Percentiles rank a stretch among this genome's conserved stretches.
These are phyloP conservation scores for Prenolepis imparis DNA, from an alignment of 2,888 invertebrate species.

Conservation along the genomic window DNA sequence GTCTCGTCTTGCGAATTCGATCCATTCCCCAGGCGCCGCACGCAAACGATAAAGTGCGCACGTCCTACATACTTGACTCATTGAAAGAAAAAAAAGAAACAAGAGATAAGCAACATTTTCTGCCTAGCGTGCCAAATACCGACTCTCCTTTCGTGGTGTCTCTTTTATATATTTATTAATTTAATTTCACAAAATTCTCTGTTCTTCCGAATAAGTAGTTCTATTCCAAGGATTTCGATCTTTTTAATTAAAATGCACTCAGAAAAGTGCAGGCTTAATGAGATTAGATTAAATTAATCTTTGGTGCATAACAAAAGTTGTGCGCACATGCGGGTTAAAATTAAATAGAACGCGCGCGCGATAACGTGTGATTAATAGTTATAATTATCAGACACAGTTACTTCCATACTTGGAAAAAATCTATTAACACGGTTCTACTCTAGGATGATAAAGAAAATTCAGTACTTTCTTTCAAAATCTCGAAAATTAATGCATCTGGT, in stretches of 20 bases:
- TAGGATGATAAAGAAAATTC: too few species aligned
- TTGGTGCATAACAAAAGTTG: background rate
- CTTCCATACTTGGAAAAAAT: background rate
- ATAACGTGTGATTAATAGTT: background rate
- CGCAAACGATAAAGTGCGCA: slow-evolving; percentile 9
- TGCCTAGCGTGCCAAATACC: background rate
- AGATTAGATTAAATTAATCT: too few species aligned
- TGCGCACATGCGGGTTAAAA: slow-evolving; percentile 7
- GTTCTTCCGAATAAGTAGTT: background rate
- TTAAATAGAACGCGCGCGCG: background rate
- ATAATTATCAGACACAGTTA: background rate
- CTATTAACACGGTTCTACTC: background rate
- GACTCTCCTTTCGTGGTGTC: background rate
- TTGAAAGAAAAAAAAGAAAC: slow-evolving; percentile 20
- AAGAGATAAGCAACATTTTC: background rate
- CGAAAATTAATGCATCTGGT: background rate
- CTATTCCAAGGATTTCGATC: background rate
- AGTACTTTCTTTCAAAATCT: background rate
- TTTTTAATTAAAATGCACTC: background rate
- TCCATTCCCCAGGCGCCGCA: slow-evolving; percentile 56
- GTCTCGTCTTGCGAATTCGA: slow-evolving; percentile 70
- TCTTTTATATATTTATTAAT: background rate
- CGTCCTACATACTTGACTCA: slow-evolving; percentile 35
- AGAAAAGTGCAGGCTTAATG: background rate
- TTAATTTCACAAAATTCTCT: background rate